A percentile compares a stretch with the other conserved stretches of the same genome.
These are phyloP conservation scores for Thalpophila matura DNA, from an alignment of 2,888 invertebrate genomes.

Conservation along the genomic window DNA sequence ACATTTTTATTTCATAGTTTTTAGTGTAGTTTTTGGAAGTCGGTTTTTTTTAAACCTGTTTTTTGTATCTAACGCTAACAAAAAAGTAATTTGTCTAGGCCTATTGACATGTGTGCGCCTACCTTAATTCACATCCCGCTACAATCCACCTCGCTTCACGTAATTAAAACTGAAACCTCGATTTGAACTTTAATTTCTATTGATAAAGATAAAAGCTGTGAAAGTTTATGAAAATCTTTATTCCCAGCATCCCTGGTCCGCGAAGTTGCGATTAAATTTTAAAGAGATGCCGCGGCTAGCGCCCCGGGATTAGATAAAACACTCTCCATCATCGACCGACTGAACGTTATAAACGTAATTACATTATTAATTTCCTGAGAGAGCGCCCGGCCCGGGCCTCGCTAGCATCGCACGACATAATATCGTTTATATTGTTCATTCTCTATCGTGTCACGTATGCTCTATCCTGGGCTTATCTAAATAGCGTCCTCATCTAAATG, in stretches of 20 bases:
- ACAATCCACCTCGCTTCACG: constrained; percentile 13
- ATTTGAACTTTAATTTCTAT: constrained; percentile 30
- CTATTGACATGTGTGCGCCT: too few species aligned
- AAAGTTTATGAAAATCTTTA: constrained; percentile 29
- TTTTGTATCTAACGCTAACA: too few species aligned
- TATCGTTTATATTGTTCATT: constrained; percentile 23
- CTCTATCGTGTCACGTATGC: constrained; percentile 38
- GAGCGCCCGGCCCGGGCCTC: background rate
- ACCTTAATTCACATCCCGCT: constrained; percentile 13
- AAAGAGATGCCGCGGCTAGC: constrained; percentile 61
- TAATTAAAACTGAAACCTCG: constrained; percentile 30
- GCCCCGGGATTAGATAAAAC: constrained; percentile 61
- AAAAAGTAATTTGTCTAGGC: too few species aligned
- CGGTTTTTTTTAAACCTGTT: too few species aligned
- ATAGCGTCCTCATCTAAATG: constrained; percentile 34
- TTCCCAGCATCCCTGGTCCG: constrained; percentile 30
- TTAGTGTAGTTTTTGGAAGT: too few species aligned
- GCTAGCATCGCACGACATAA: constrained; percentile 17
- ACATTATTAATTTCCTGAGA: constrained; percentile 42
- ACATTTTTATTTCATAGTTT: too few species aligned
- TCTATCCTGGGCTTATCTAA: constrained; percentile 30
- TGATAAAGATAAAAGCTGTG: constrained; percentile 10
- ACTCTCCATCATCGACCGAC: constrained; percentile 56
- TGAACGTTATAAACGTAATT: constrained; percentile 55
- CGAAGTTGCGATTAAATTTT: constrained; percentile 67